phyloP scores from a whole-genome alignment of 1,140 invertebrate species.

The Bombus superbus region DNA sequence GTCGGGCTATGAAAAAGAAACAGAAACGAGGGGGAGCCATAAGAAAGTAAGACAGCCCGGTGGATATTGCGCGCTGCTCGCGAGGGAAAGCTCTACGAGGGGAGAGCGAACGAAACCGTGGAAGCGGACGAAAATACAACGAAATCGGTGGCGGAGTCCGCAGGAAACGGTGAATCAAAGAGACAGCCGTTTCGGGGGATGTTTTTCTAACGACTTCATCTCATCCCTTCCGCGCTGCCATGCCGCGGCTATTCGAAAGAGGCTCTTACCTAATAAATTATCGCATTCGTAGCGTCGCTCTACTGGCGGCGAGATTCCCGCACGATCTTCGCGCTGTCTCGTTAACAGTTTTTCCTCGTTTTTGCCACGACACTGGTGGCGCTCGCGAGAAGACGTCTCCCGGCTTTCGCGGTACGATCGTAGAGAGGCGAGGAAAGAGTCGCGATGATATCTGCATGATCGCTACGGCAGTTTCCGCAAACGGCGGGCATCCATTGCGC shows the following conservation, averaged over 20 bases:
- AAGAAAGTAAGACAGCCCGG: conserved; percentile 52
- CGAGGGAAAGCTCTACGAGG: conserved; percentile 48
- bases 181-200: conserved; percentile 69
- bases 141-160: conserved; percentile 46
- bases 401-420: no score
- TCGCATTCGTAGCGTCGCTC: conserved; percentile 16
- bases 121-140: conserved; percentile 74
- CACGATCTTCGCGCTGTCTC: neutral
- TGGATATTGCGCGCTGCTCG: conserved; percentile 5
- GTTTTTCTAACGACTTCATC: conserved; percentile 69
- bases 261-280: conserved; percentile 20
- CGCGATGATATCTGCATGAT: no score
- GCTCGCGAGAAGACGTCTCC: no score
- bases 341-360: neutral
- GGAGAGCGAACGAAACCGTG: conserved; percentile 41
- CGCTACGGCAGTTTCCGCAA: no score
- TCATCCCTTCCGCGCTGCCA: conserved; percentile 35
- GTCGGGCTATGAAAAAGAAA: conserved; percentile 24
- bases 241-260: neutral
- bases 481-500: no score
- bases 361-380: no score
- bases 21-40: conserved; percentile 21
- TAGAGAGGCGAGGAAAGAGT: no score
- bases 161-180: conserved; percentile 79
- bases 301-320: neutral